These are phyloP conservation scores for Schizothorax lantsangensis DNA, from an alignment of 2,797 vertebrate genomes.

Conservation along the genomic window DNA sequence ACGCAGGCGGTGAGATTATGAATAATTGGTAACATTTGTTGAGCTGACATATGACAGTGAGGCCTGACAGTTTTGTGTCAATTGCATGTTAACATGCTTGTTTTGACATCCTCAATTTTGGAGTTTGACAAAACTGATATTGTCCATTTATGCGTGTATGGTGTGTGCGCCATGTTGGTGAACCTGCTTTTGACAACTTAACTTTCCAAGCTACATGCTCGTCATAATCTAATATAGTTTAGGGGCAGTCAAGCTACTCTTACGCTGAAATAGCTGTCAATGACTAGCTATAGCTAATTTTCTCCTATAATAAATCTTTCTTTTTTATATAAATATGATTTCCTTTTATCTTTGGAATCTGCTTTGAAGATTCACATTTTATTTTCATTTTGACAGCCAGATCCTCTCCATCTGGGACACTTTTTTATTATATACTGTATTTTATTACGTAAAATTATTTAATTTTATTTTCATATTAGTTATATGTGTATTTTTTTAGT, in stretches of 20 bases:
- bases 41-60: conserved; percentile 56
- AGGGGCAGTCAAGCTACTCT: background rate
- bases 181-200: conserved; percentile 6
- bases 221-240: background rate
- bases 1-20: conserved; percentile 44
- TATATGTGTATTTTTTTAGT: background rate
- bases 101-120: conserved; percentile 51
- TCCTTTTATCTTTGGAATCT: background rate
- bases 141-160: background rate
- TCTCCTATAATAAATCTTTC: background rate
- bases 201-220: background rate
- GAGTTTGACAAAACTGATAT: conserved; percentile 42
- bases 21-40: conserved; percentile 58
- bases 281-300: background rate
- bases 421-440: background rate
- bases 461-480: background rate
- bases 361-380: background rate
- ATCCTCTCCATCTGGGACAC: background rate
- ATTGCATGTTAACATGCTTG: conserved; percentile 48
- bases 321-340: background rate
- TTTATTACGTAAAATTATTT: background rate
- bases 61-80: conserved; percentile 53
- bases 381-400: too few species aligned
- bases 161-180: too few species aligned
- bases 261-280: background rate